Base-by-base conservation (phyloP, 2,797 vertebrate genomes). In the Channallabes apus region DNA sequence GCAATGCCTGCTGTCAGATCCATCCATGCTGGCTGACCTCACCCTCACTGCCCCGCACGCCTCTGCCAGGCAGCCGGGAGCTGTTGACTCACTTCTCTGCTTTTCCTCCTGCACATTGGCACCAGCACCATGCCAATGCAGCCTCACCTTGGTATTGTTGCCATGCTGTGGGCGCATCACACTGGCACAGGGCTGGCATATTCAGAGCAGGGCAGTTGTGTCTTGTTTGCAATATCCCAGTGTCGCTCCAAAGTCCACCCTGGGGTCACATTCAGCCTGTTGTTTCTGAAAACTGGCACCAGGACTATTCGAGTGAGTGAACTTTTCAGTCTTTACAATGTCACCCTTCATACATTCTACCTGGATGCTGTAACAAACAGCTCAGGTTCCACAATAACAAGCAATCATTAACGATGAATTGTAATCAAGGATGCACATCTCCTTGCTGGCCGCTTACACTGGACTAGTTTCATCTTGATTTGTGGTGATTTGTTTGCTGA, bases 1-100 rank as follows among this genome's bases (percentile, higher is more conserved):
- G 88, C 91, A 87, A 84, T 82, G 88, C 88, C 88, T 89, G 89
- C 91, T 90, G 91, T 92, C 91, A 92, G 89, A 91, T 89, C 86
- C 85, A 76, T 87, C 86, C 90, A 86, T 89, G 90, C 91, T 91
- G 91, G 88, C 87, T 85, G 86, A 88, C 88, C 86, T 88, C 86
- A 68, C 80, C 88, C 89, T 90, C 84, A 82, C 85, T 85, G 88
- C 85, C 85, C 88, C 82, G 67, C 80, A 82, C 41, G 86, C 78
- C 81, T 87, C 83, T 84, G 87, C 85, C 89, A 90, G 89, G 82
- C 85, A 84, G 86, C 88, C 89, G 65, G 84, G 84, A 88, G 87
- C 88, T 86, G 87, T 87, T 87, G 86, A 90, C 87, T 88, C 88
- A 86, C 82, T 86, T 87, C 86, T 87, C 65, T 85, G 54, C 87